Evolutionary conservation across 2,113 vertebrate species (phyloP).

Genomic region (Pogonocichla stellata): DNA sequence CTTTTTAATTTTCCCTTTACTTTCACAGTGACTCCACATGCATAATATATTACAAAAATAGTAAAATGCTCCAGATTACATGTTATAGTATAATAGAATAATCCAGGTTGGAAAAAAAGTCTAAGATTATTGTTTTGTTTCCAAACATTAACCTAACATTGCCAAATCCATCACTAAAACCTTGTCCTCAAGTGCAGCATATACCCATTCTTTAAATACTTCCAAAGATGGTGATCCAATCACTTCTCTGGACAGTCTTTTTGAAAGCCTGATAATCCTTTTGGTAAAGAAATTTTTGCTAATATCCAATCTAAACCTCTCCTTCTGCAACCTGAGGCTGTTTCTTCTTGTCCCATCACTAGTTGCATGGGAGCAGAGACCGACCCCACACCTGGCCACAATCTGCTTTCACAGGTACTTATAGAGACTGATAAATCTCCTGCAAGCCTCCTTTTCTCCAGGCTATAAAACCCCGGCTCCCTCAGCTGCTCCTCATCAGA

Average conservation of each 20-base stretch:
- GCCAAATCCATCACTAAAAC: neutral
- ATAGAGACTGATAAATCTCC: neutral
- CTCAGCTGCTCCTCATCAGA: neutral
- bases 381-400: neutral
- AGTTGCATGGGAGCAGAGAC: neutral
- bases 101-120: neutral
- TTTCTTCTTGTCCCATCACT: neutral
- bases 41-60: neutral
- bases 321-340: neutral
- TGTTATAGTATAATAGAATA: neutral
- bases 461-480: neutral
- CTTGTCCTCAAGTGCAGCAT: neutral
- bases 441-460: neutral
- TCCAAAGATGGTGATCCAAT: neutral
- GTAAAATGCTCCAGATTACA: neutral
- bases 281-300: neutral
- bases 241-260: neutral
- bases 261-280: neutral
- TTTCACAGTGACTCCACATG: neutral
- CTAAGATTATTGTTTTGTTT: neutral
- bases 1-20: neutral
- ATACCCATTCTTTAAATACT: neutral
- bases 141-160: neutral
- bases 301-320: neutral
- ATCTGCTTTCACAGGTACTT: neutral